phyloP scores from a whole-genome alignment of 1,140 invertebrate species.

The Aphelenchoides fujianensis region DNA sequence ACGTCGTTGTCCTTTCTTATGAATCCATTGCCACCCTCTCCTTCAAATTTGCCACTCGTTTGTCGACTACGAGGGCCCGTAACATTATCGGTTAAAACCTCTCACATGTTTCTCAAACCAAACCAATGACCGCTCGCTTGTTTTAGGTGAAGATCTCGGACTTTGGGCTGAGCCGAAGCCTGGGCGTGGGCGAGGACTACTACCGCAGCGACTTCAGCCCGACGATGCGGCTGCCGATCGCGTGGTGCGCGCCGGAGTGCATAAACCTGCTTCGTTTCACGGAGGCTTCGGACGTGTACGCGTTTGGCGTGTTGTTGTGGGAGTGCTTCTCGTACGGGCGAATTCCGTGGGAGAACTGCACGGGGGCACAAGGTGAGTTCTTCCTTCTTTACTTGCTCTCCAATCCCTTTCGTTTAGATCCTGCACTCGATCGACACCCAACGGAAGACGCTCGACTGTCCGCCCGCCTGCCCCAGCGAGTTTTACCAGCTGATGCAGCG shows the following conservation, averaged over 20 bases:
- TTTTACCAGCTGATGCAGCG: constrained; percentile 88
- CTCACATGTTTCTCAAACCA: too few species aligned
- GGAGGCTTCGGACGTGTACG: constrained; percentile 92
- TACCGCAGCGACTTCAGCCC: constrained; percentile 98
- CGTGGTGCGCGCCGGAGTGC: constrained; percentile 96
- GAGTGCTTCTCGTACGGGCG: constrained; percentile 98
- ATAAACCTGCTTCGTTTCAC: constrained; percentile 93
- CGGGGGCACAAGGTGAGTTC: constrained; percentile 78
- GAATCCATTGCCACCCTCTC: too few species aligned
- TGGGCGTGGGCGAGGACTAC: constrained; percentile 97
- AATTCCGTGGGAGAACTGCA: constrained; percentile 91
- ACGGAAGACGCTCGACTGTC: constrained; percentile 74
- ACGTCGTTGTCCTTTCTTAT: neutral
- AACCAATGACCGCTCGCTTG: too few species aligned
- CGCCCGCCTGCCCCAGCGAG: constrained; percentile 87
- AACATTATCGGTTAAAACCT: too few species aligned
- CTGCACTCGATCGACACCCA: constrained; percentile 90
- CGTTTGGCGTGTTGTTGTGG: constrained; percentile 95
- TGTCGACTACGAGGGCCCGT: too few species aligned
- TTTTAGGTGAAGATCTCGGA: constrained; percentile 86
- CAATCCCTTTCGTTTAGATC: constrained; percentile 72
- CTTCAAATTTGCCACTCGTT: too few species aligned
- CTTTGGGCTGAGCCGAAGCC: constrained; percentile 86
- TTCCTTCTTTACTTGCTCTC: too few species aligned
- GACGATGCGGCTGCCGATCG: constrained; percentile 92